These are phyloP conservation scores for Tretioscincus oriximinensis DNA, from an alignment of 2,113 vertebrate genomes.

Conservation along the genomic window DNA sequence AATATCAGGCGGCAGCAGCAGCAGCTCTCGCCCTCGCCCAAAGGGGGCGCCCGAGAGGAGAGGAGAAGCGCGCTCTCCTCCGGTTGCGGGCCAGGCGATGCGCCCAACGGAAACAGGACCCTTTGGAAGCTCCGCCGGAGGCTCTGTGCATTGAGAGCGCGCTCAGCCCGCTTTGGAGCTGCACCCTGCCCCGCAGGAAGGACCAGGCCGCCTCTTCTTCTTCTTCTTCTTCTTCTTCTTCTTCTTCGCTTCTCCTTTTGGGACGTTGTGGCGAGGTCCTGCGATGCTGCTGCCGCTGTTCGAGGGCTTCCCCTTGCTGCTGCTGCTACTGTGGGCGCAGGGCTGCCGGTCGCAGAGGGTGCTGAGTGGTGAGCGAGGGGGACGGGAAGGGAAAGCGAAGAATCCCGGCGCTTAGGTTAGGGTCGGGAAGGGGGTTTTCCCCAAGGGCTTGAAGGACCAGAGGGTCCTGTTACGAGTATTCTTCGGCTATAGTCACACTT, in stretches of 20 bases:
- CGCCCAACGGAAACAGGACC: not conserved
- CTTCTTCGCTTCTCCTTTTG: not conserved
- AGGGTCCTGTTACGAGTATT: not conserved
- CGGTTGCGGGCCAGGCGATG: not conserved
- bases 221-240: not conserved
- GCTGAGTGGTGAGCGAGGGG: conserved; percentile 71
- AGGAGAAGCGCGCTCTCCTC: not conserved
- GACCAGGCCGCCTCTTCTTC: too few relatives aligned
- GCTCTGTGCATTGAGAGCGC: not conserved
- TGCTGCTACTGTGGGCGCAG: conserved; percentile 60
- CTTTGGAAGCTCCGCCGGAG: rapidly evolving
- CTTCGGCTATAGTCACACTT: not conserved
- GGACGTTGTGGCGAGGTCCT: not conserved
- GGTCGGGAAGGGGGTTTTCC: not conserved
- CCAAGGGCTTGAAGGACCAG: not conserved
- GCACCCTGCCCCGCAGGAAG: not conserved
- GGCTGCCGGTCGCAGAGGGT: conserved; percentile 62
- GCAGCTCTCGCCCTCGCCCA: not conserved
- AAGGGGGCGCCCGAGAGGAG: not conserved
- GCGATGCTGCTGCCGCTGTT: conserved; percentile 24
- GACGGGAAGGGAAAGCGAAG: too few relatives aligned
- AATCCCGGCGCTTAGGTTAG: too few relatives aligned
- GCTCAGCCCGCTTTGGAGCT: not conserved
- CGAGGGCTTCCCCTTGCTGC: conserved; percentile 34
- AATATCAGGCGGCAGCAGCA: too few relatives aligned